Evolutionary conservation across 2,888 invertebrate species (phyloP).

Genomic region (Eulithis prunata): DNA sequence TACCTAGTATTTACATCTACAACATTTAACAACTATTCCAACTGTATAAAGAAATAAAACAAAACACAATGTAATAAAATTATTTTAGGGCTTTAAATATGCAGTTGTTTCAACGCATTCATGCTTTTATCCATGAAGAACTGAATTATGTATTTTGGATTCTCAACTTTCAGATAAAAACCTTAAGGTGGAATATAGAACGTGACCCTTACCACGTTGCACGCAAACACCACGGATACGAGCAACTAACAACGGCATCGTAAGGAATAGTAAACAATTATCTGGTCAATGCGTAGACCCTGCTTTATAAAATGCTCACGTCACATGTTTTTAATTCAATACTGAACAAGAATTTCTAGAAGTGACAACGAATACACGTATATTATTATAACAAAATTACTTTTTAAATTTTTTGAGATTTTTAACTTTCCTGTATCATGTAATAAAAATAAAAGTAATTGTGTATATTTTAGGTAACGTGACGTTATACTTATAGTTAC

Average conservation of each 20-base stretch:
- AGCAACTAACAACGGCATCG: constrained; percentile 71
- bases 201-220: constrained; percentile 49
- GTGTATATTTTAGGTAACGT: constrained; percentile 28
- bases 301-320: constrained; percentile 67
- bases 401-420: constrained; percentile 4
- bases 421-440: constrained; percentile 1
- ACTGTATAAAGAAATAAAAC: constrained; percentile 1
- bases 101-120: constrained; percentile 74
- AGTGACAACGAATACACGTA: constrained; percentile 41
- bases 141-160: constrained; percentile 42
- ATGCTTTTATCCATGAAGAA: constrained; percentile 58
- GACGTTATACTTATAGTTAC: constrained; percentile 51
- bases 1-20: background rate
- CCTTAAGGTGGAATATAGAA: constrained; percentile 54
- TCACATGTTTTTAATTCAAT: constrained; percentile 60
- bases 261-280: constrained; percentile 78
- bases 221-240: constrained; percentile 64
- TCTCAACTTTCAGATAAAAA: constrained; percentile 53
- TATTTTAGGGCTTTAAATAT: constrained; percentile 71
- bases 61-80: constrained; percentile 4
- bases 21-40: background rate
- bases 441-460: constrained; percentile 1
- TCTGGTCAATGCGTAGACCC: constrained; percentile 68
- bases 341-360: constrained; percentile 51
- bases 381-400: constrained; percentile 10